These are phyloP conservation scores for Salvelinus sp. DNA, from an alignment of 2,113 vertebrate species.

Conservation along the genomic window DNA sequence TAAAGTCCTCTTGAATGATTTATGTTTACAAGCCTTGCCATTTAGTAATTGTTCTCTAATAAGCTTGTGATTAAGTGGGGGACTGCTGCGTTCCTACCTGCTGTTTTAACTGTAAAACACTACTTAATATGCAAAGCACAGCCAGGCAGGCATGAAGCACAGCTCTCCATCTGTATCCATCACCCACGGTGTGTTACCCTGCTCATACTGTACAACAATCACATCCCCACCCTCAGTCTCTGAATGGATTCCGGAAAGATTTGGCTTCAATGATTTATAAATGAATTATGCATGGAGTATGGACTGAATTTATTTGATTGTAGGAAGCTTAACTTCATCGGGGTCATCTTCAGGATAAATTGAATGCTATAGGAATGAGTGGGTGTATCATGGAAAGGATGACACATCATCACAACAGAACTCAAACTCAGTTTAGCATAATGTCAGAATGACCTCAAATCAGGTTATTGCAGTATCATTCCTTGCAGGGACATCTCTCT, in stretches of 20 bases:
- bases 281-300: background rate
- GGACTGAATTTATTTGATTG: background rate
- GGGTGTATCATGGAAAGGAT: background rate
- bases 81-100: slow-evolving; percentile 59
- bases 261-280: background rate
- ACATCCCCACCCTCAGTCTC: background rate
- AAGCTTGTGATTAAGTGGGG: slow-evolving; percentile 68
- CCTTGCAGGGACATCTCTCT: background rate
- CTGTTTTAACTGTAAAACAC: slow-evolving; percentile 67
- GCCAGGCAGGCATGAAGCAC: slow-evolving; percentile 15
- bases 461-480: background rate
- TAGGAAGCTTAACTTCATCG: background rate
- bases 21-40: slow-evolving; percentile 73
- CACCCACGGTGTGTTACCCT: slow-evolving; percentile 11
- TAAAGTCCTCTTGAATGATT: slow-evolving; percentile 64
- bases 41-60: slow-evolving; percentile 76
- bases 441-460: background rate
- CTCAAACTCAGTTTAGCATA: background rate
- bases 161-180: slow-evolving; percentile 15
- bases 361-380: background rate
- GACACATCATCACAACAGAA: background rate
- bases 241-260: background rate
- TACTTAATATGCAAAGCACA: slow-evolving; percentile 69
- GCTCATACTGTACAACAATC: background rate
- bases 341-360: slow-evolving; percentile 1